Percentiles rank a stretch among this genome's conserved stretches.
These are phyloP conservation scores for Pithys albifrons DNA, from an alignment of 2,113 vertebrate species.

Conservation along the genomic window DNA sequence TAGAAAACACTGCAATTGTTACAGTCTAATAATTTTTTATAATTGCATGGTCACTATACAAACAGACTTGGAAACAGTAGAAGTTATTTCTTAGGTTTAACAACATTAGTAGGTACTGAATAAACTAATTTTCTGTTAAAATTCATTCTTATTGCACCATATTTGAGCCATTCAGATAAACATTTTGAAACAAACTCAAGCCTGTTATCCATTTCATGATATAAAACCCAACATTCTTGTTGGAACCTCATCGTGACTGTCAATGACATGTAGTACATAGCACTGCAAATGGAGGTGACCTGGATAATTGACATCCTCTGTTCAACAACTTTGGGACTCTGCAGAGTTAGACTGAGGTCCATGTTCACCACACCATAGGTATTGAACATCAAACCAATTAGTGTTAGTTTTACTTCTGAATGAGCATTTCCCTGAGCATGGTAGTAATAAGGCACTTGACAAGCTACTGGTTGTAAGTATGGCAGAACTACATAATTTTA, in stretches of 20 bases:
- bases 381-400: neutral
- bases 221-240: neutral
- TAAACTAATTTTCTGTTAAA: neutral
- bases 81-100: neutral
- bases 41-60: neutral
- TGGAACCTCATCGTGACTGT: neutral
- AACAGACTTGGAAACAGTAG: neutral
- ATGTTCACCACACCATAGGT: neutral
- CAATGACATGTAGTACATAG: neutral
- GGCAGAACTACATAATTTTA: neutral
- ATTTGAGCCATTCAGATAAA: neutral
- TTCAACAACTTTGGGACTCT: too few species aligned
- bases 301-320: neutral
- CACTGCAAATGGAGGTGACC: neutral
- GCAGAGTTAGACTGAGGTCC: neutral
- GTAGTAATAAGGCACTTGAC: neutral
- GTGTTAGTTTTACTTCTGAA: fast-evolving
- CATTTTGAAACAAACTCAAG: neutral
- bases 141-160: neutral
- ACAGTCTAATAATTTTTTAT: neutral
- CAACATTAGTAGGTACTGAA: neutral
- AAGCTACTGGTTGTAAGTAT: neutral
- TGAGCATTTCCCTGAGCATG: neutral
- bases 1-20: neutral
- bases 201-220: neutral